Base-by-base conservation (phyloP, 1,140 invertebrate species). In the Archivesica marissinica region DNA sequence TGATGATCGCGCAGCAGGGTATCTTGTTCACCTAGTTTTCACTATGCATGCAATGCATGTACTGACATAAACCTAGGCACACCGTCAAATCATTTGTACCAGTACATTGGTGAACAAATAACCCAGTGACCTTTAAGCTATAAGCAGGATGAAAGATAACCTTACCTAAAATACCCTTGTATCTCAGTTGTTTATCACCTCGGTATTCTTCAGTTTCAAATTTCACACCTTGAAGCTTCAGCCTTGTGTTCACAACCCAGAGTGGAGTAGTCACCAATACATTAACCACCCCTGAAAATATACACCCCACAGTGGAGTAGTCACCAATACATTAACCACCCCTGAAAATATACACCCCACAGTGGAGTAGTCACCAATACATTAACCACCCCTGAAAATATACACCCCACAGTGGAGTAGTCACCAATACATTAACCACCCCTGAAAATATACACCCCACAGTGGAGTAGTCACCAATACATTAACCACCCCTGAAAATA, bases 291-390 rank as follows among this genome's bases (percentile, higher is more conserved):
- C 97, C 96, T 96, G 86, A 64, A 64, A 64, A n/a, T n/a, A n/a
- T n/a, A 97, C 97, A 68, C 98, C 97, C 97, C 97, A 98, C 20
- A 98, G 94, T 1, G 97, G 98, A 54, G 97, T 97, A 44, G 97
- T 98, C 2, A 96, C 91, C 7, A 98, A 92, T 2, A 98, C 97
- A 95, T 98, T 98, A 13, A 97, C 94, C 75, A 96, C 95, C 52
- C 97, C 96, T 96, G 86, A 64, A 64, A 64, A n/a, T n/a, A n/a
- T n/a, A 97, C 97, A 68, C 98, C 97, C 97, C 97, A 98, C 20
- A 98, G 94, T 1, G 97, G 98, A 54, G 97, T 97, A 44, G 97
- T 98, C 2, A 96, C 91, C 7, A 98, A 92, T 2, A 98, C 97
- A 95, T 98, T 98, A 13, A 97, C 94, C 75, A 96, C 95, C 52